Evolutionary conservation across 1,140 invertebrate species (phyloP).

Genomic region (Tigriopus japonicus): DNA sequence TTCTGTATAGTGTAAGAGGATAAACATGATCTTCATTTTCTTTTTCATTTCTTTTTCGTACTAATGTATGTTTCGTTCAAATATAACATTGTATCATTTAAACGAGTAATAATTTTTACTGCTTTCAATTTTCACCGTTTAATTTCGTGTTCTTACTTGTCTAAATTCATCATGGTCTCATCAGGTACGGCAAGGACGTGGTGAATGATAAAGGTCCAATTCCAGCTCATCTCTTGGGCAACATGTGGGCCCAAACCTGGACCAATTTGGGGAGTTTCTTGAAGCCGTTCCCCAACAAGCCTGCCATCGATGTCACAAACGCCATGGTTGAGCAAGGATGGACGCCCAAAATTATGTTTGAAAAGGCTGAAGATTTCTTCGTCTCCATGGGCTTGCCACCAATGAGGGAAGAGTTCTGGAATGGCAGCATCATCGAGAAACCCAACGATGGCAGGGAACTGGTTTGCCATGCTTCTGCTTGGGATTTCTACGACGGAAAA

Average conservation of each 20-base stretch:
- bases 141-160: no score
- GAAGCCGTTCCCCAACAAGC: slow-evolving; percentile 65
- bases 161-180: no score
- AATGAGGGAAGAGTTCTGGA: slow-evolving; percentile 56
- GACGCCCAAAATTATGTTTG: slow-evolving; percentile 52
- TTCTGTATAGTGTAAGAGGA: no score
- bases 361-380: slow-evolving; percentile 64
- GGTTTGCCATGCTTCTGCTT: slow-evolving; percentile 67
- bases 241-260: slow-evolving; percentile 67
- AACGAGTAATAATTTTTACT: no score
- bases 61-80: no score
- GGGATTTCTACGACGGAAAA: slow-evolving; percentile 75
- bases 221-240: slow-evolving; percentile 79
- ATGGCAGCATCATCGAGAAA: slow-evolving; percentile 51
- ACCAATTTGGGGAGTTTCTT: slow-evolving; percentile 62
- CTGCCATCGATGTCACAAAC: slow-evolving; percentile 51
- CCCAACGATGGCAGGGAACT: slow-evolving; percentile 39
- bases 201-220: slow-evolving; percentile 55
- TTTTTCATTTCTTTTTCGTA: no score
- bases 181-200: slow-evolving; percentile 45
- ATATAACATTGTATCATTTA: no score
- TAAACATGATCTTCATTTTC: no score
- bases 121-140: no score
- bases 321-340: slow-evolving; percentile 39
- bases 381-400: slow-evolving; percentile 57